Conservation (phyloP, 2,888 invertebrate species). For the Pterobdella sp. region DNA sequence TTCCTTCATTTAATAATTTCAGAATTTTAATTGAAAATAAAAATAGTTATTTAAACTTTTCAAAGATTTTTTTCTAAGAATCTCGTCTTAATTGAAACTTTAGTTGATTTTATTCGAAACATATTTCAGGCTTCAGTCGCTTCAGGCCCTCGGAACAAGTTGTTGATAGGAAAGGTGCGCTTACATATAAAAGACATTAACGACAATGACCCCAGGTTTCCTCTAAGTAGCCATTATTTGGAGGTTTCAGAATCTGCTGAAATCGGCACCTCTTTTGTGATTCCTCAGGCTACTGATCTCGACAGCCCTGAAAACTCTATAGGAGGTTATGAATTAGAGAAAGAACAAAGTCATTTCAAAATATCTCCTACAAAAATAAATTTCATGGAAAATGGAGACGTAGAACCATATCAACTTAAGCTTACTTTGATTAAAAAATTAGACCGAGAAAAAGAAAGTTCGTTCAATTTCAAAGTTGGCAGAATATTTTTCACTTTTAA, state of each 20-base stretch:
- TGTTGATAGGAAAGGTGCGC: conserved; percentile 35
- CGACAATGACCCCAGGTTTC: conserved; percentile 37
- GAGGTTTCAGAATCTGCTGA: conserved; percentile 34
- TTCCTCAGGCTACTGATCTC: conserved; percentile 34
- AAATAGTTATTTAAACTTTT: too few relatives aligned
- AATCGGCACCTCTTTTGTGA: conserved; percentile 31
- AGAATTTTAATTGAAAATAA: too few relatives aligned
- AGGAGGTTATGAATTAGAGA: conserved; percentile 30
- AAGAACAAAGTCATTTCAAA: conserved; percentile 27
- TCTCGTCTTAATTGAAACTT: neutral
- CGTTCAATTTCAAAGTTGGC: conserved; percentile 13
- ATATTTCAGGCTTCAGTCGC: conserved; percentile 31
- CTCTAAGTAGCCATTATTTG: conserved; percentile 24
- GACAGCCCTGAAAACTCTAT: conserved; percentile 33
- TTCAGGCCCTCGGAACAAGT: conserved; percentile 27
- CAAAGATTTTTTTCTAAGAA: neutral
- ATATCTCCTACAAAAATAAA: neutral
- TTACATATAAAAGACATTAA: conserved; percentile 37
- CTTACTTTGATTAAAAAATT: conserved; percentile 15
- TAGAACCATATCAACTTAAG: conserved; percentile 1
- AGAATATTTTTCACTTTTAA: neutral
- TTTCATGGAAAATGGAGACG: neutral
- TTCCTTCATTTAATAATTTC: too few relatives aligned
- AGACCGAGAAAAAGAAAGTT: conserved; percentile 20
- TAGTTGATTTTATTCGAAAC: conserved; percentile 19